Evolutionary conservation across 2,888 invertebrate species (phyloP).

Genomic region (Calliphora vomitoria): DNA sequence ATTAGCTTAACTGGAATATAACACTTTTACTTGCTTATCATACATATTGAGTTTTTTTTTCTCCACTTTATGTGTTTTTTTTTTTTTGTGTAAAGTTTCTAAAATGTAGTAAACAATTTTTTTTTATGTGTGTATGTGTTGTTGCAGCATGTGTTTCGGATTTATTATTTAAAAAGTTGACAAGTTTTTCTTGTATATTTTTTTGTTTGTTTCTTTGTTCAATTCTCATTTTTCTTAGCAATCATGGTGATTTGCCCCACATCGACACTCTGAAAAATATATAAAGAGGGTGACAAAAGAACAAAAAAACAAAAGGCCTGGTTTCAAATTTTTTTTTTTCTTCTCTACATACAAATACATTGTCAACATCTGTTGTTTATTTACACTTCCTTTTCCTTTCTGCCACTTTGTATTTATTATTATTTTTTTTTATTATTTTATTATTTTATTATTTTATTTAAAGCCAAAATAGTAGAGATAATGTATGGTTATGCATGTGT

Average conservation of each 20-base stretch:
- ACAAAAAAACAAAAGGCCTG: slow-evolving; percentile 31
- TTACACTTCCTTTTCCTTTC: slow-evolving; percentile 43
- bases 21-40: slow-evolving; percentile 32
- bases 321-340: slow-evolving; percentile 49
- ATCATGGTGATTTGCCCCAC: slow-evolving; percentile 30
- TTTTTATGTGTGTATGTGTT: slow-evolving; percentile 10
- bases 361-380: slow-evolving; percentile 66
- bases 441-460: slow-evolving; percentile 61
- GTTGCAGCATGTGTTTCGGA: slow-evolving; percentile 63
- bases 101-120: slow-evolving; percentile 26
- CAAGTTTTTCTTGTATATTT: slow-evolving; percentile 36
- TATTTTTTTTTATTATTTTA: slow-evolving; percentile 46
- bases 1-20: slow-evolving; percentile 35
- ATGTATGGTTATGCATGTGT: background rate
- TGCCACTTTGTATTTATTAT: slow-evolving; percentile 6
- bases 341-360: slow-evolving; percentile 27
- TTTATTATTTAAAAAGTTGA: slow-evolving; percentile 67
- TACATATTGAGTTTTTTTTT: background rate
- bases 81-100: background rate
- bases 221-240: slow-evolving; percentile 17
- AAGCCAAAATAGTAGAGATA: slow-evolving; percentile 7
- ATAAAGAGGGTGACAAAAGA: background rate
- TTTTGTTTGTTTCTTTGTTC: slow-evolving; percentile 6
- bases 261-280: background rate
- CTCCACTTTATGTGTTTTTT: background rate